Percentiles rank a stretch among this genome's conserved stretches.
Evolutionary conservation across 2,113 vertebrate genomes (phyloP).

Genomic region (Pterocles burchelli): DNA sequence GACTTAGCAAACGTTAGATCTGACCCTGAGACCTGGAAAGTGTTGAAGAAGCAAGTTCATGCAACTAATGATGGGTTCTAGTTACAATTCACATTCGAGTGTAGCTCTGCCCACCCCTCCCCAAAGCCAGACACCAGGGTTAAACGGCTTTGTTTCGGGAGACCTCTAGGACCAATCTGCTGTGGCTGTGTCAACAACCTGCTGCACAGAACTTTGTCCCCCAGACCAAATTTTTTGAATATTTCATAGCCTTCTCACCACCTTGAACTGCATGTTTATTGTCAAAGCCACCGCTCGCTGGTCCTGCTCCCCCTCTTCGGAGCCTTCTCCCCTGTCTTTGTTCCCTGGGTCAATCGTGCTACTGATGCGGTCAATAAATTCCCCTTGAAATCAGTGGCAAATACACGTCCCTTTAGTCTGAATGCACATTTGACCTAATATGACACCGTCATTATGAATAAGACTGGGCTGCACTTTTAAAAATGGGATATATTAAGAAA

Average conservation of each 20-base stretch:
- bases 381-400: neutral
- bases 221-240: neutral
- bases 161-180: neutral
- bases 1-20: neutral
- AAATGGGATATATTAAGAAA: neutral
- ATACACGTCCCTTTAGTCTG: neutral
- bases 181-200: neutral
- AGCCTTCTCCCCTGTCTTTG: neutral
- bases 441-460: neutral
- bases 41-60: slow-evolving; percentile 12
- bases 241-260: neutral
- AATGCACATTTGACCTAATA: neutral
- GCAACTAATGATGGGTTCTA: slow-evolving; percentile 10
- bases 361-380: neutral
- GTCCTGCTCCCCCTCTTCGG: neutral
- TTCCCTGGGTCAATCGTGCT: neutral
- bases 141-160: neutral
- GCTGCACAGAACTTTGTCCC: neutral
- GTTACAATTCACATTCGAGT: neutral
- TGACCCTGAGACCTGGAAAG: slow-evolving; percentile 6
- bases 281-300: neutral
- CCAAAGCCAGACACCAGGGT: neutral
- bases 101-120: neutral
- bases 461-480: neutral
- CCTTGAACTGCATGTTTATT: neutral